Conservation (phyloP, 2,888 invertebrate species). For the Lithophane socia region DNA sequence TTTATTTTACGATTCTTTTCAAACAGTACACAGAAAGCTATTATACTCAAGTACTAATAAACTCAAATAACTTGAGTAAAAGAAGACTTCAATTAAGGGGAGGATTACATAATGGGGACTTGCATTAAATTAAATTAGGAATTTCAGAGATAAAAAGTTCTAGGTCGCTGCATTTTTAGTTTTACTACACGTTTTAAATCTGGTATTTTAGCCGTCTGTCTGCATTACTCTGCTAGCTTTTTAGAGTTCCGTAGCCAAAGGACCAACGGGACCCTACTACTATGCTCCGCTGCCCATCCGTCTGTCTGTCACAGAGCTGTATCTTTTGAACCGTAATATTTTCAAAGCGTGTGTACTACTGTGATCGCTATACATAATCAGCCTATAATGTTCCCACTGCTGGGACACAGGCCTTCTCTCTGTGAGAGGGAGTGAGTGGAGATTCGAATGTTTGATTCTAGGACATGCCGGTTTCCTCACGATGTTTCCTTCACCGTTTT, state of each 20-base stretch:
- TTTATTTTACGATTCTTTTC: constrained; percentile 52
- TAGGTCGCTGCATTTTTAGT: constrained; percentile 44
- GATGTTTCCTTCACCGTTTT: too few species aligned
- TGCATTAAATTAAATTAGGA: constrained; percentile 53
- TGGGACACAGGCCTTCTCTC: too few species aligned
- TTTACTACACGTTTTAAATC: constrained; percentile 26
- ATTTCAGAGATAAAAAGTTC: constrained; percentile 30
- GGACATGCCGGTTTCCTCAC: too few species aligned
- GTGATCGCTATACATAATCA: too few species aligned
- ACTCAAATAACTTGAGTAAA: constrained; percentile 48
- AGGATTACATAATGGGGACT: constrained; percentile 37
- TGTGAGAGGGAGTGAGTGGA: too few species aligned
- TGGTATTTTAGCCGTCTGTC: not conserved
- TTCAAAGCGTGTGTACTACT: too few species aligned
- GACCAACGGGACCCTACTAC: not conserved
- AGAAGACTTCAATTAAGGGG: constrained; percentile 36
- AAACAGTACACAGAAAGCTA: constrained; percentile 42
- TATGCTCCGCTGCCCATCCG: not conserved
- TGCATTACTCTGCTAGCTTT: not conserved
- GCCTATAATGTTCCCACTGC: too few species aligned
- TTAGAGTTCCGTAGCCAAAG: not conserved
- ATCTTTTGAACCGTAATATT: not conserved
- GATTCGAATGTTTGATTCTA: too few species aligned
- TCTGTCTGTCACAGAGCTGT: not conserved
- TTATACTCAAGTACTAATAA: constrained; percentile 54